A percentile compares a stretch with the other conserved stretches of the same genome.
Evolutionary conservation across 1,140 invertebrate species (phyloP).

Genomic region (Drosophila lacteicornis): DNA sequence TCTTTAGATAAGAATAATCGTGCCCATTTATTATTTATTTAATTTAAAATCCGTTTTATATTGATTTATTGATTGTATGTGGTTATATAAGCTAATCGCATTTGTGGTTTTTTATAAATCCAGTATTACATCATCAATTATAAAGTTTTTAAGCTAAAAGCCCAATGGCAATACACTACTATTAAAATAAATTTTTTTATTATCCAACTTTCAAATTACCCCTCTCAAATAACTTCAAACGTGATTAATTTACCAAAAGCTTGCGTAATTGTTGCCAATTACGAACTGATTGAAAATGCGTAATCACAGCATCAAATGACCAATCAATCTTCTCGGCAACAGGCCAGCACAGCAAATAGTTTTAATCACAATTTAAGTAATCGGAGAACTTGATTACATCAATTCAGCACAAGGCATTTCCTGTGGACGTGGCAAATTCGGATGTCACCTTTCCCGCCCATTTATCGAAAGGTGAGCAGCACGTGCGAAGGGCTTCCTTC

Average conservation of each 20-base stretch:
- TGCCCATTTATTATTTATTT: neutral
- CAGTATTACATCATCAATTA: neutral
- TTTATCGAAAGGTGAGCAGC: slow-evolving; percentile 35
- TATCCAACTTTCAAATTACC: too few species aligned
- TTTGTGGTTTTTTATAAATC: neutral
- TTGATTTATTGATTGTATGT: neutral
- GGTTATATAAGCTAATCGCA: too few species aligned
- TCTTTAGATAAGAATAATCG: neutral
- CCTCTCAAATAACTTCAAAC: neutral
- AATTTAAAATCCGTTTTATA: neutral
- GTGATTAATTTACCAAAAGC: neutral
- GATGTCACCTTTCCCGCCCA: slow-evolving; percentile 11
- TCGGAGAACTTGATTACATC: slow-evolving; percentile 39
- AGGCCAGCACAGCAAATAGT: slow-evolving; percentile 24
- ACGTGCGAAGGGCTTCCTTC: slow-evolving; percentile 62
- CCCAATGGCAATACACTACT: too few species aligned
- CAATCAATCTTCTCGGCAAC: slow-evolving; percentile 13
- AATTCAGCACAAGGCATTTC: slow-evolving; percentile 32
- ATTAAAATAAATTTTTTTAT: too few species aligned
- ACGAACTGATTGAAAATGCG: neutral
- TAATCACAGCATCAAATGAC: slow-evolving; percentile 28
- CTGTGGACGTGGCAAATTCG: slow-evolving; percentile 25
- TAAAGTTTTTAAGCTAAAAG: too few species aligned
- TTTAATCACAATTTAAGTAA: slow-evolving; percentile 48
- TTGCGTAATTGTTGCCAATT: slow-evolving; percentile 3